Evolutionary conservation across 2,888 invertebrate species (phyloP), one percentile per base, ranked within the genome.

Genomic region (Hydropsyche betteni): DNA sequence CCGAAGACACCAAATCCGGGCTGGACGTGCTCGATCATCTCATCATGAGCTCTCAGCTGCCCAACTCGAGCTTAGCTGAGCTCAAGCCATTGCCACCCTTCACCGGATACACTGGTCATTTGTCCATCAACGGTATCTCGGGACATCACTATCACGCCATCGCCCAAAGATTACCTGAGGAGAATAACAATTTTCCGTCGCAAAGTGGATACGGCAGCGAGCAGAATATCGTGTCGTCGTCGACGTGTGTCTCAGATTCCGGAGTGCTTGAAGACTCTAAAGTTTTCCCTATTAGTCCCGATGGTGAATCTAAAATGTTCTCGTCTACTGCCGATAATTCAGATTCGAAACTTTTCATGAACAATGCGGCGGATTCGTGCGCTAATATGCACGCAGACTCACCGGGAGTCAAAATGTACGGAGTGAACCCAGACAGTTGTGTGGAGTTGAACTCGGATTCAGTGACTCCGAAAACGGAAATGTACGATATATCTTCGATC

Each of bases 71-170:
- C 80, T 83, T 84, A n/a, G 94, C 95, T 51, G 96, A 96, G 82
- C 87, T 95, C 79, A 96, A 95, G 83, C 93, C 93, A 0, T 86
- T 96, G 80, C 95, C 95, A 4, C 95, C 96, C 5, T 95, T 95
- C 84, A 93, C 94, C 64, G 93, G 93, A 38, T 94, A 94, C 85
- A 94, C 95, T 16, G 94, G 94, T 0, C 94, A 95, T 81, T 86
- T 95, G 77, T 94, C 94, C 80, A 95, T 95, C 84, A 95, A 95
- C 85, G 94, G 94, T 74, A 94, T 95, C 81, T 93, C 94, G 73
- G 95, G 95, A 1, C 94, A 94, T 83, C 95, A 95, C 83, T 95
- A 93, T 83, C 94, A 95, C 83, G 92, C 94, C 80, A 94, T 95
- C 83, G 94, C 94, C 0, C 92, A 92, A 83, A 88, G 92, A 75